Percentiles rank a stretch among this genome's conserved stretches.
phyloP scores from a whole-genome alignment of 92 coral and sea anemone genomes.

The Scolanthus callimorphus region DNA sequence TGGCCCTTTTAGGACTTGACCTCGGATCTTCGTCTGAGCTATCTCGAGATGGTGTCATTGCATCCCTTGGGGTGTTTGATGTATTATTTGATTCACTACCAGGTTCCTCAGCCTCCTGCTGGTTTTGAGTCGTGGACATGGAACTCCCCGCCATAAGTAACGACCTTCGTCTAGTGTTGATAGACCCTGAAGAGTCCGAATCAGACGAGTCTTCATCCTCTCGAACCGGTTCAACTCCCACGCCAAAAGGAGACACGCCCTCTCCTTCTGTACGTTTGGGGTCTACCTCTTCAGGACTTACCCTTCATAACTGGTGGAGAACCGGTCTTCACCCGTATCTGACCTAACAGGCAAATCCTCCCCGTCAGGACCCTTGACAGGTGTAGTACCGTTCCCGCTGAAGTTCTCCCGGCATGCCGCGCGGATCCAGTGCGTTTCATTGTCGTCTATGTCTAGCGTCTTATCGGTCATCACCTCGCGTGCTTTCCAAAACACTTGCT shows the following conservation, averaged over 20 bases:
- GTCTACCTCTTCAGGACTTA: no score
- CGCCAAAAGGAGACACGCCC: not conserved
- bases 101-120: slow-evolving; percentile 15
- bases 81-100: no score
- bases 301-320: no score
- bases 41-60: no score
- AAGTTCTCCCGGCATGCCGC: slow-evolving; percentile 79
- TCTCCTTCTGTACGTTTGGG: no score
- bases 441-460: slow-evolving; percentile 43
- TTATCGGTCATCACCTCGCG: slow-evolving; percentile 79
- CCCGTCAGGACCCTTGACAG: not conserved
- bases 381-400: slow-evolving; percentile 44
- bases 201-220: slow-evolving; percentile 31
- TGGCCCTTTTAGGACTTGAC: no score
- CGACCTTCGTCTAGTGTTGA: no score
- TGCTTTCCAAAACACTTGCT: slow-evolving; percentile 90
- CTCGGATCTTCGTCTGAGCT: no score
- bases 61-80: no score
- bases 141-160: no score
- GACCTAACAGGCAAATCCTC: slow-evolving; percentile 5
- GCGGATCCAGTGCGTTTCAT: slow-evolving; percentile 66
- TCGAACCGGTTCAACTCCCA: slow-evolving; percentile 11
- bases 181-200: slow-evolving; percentile 21
- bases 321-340: no score
- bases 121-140: no score